Evolutionary conservation across 2,113 vertebrate species (phyloP).

Genomic region (Oncorhynchus tshawytscha): DNA sequence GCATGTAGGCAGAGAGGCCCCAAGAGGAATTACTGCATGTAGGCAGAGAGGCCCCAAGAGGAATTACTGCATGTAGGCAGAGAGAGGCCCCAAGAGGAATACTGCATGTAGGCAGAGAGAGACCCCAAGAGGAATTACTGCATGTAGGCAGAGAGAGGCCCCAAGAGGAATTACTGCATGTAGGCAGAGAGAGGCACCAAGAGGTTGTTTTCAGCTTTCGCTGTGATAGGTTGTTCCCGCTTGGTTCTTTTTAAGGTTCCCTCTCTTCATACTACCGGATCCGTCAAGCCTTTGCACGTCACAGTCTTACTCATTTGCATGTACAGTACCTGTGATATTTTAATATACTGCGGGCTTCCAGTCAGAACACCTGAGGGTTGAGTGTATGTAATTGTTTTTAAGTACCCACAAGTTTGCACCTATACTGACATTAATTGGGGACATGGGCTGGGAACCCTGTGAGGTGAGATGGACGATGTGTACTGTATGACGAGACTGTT

Average conservation of each 20-base stretch:
- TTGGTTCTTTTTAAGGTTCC: constrained; percentile 41
- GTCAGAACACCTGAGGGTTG: neutral
- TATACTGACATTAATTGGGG: too few relatives aligned
- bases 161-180: constrained; percentile 50
- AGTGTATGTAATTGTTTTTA: neutral
- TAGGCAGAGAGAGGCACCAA: constrained; percentile 33
- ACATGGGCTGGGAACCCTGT: too few relatives aligned
- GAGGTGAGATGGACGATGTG: too few relatives aligned
- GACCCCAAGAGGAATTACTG: constrained; percentile 39
- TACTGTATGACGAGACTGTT: too few relatives aligned
- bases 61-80: constrained; percentile 56
- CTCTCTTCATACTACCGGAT: constrained; percentile 14
- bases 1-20: neutral
- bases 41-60: constrained; percentile 30
- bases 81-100: constrained; percentile 32
- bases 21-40: constrained; percentile 47
- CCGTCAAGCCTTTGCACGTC: constrained; percentile 17
- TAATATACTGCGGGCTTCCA: neutral
- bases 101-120: constrained; percentile 48
- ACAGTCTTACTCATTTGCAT: constrained; percentile 30
- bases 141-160: constrained; percentile 46
- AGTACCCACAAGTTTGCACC: too few relatives aligned
- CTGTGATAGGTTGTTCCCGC: constrained; percentile 51
- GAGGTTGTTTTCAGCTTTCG: constrained; percentile 46
- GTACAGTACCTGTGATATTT: neutral